Evolutionary conservation across 2,888 invertebrate species (phyloP), one percentile per base, ranked within the genome.

Genomic region (Plemyria rubiginata): DNA sequence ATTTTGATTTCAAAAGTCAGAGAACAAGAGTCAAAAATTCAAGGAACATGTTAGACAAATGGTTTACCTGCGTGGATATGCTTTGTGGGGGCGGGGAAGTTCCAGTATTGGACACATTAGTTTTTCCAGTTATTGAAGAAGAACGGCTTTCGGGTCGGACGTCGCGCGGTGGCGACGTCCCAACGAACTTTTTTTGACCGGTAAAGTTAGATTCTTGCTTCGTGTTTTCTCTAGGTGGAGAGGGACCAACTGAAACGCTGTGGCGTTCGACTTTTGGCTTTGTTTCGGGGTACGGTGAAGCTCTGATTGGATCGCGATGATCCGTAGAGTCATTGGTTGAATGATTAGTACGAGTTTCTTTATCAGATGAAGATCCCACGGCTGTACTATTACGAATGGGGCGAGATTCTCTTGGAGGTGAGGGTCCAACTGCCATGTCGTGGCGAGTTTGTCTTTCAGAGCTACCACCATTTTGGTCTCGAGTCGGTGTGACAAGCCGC

Each of bases 61-160:
- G 29, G 0, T 12, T 74, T 80, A 96, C 96, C 94, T 98, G 97
- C 28, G 97, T 98, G 29, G 97, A 96, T 78, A 96, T 97, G 80
- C 93, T 96, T 85, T 97, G 97, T 2, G 97, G 97, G 38, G 97
- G 96, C 48, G 97, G 97, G 38, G 97, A 97, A 38, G 97, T 97
- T 63, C 96, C 97, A 53, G 95, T 96, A 62, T 96, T 96, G 1
- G 90, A 87, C 5, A 88, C 84, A 38, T 78, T 85, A 58, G 82
- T 77, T 62, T 80, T 84, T 55, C 70, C 76, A 16, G 78, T 73
- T 62, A 75, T 68, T n/a, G 84, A 74, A 43, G 77, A 71, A 40
- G 78, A 70, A 52, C 79, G 75, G 53, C 67, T 74, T 12, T 84
- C 82, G 70, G 62, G 55, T 60, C 58, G 65, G 62, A 64, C 62